Percentiles rank a stretch among this genome's conserved stretches.
phyloP scores from a whole-genome alignment of 2,797 vertebrate genomes.

The Coccyzus lansbergi region DNA sequence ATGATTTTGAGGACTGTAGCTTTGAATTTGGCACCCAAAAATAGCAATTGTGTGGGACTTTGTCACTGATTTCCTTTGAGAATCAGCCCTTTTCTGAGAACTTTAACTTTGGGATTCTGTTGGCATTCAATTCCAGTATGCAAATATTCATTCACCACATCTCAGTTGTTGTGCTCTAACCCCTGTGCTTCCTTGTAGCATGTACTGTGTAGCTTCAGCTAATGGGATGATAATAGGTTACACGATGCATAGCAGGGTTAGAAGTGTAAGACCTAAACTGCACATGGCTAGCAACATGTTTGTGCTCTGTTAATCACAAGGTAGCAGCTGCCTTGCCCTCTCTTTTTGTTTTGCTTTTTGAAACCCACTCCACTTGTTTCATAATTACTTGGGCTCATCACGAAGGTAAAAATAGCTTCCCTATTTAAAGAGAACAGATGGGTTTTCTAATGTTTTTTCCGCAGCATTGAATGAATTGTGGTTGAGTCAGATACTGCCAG shows the following conservation, averaged over 20 bases:
- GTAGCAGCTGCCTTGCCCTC: constrained; percentile 63
- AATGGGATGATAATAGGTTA: neutral
- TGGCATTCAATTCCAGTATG: neutral
- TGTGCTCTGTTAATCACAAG: constrained; percentile 26
- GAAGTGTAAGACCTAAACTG: neutral
- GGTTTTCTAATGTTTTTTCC: constrained; percentile 70
- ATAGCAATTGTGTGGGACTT: neutral
- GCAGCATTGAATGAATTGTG: constrained; percentile 57
- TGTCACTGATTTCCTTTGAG: neutral
- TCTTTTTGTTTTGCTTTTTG: constrained; percentile 50
- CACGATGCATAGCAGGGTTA: neutral
- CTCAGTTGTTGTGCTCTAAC: neutral
- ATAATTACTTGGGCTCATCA: constrained; percentile 54
- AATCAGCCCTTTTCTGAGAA: constrained; percentile 1
- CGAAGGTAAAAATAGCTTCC: constrained; percentile 67
- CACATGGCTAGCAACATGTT: constrained; percentile 13
- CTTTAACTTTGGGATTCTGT: constrained; percentile 18
- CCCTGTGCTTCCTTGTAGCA: neutral
- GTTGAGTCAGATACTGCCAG: constrained; percentile 50
- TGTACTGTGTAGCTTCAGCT: neutral
- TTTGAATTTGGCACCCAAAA: constrained; percentile 18
- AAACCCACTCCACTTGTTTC: constrained; percentile 64
- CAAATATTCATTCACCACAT: constrained; percentile 12
- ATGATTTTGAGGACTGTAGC: constrained; percentile 1
- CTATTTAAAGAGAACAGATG: constrained; percentile 78